Evolutionary conservation across 2,888 invertebrate species (phyloP).

Genomic region (Ectemnius continuus): DNA sequence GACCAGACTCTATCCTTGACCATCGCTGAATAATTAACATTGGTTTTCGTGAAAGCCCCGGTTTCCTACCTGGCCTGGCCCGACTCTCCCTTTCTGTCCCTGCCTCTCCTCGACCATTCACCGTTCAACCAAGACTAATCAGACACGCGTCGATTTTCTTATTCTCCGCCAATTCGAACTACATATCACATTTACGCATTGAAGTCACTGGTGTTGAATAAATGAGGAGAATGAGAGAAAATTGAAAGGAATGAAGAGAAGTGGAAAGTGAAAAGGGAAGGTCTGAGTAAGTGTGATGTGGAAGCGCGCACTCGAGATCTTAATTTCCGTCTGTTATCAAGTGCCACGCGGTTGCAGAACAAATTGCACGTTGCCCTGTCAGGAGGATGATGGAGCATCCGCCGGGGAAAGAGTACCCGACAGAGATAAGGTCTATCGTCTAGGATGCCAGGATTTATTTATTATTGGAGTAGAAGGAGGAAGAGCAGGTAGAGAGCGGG

Average conservation of each 20-base stretch:
- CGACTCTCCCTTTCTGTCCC: constrained; percentile 1
- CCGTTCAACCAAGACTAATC: not conserved
- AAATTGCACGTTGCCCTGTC: not conserved
- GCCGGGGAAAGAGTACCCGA: not conserved
- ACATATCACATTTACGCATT: too few species aligned
- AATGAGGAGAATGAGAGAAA: too few species aligned
- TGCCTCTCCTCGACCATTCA: not conserved
- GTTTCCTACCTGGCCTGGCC: constrained; percentile 43
- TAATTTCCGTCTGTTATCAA: not conserved
- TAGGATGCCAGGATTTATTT: too few species aligned
- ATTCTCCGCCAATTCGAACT: too few species aligned
- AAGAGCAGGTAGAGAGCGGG: too few species aligned
- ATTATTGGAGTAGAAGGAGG: too few species aligned
- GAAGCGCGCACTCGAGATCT: not conserved
- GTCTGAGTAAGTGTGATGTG: not conserved
- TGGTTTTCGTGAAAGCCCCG: constrained; percentile 51
- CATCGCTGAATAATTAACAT: constrained; percentile 62
- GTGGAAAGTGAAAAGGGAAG: not conserved
- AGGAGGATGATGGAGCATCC: not conserved
- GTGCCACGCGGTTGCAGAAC: not conserved
- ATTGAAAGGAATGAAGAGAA: not conserved
- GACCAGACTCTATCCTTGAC: constrained; percentile 51
- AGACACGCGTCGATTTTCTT: not conserved
- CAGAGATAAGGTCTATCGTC: not conserved
- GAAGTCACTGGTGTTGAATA: too few species aligned